phyloP scores from a whole-genome alignment of 2,113 vertebrate species.

The Festucalex cinctus region DNA sequence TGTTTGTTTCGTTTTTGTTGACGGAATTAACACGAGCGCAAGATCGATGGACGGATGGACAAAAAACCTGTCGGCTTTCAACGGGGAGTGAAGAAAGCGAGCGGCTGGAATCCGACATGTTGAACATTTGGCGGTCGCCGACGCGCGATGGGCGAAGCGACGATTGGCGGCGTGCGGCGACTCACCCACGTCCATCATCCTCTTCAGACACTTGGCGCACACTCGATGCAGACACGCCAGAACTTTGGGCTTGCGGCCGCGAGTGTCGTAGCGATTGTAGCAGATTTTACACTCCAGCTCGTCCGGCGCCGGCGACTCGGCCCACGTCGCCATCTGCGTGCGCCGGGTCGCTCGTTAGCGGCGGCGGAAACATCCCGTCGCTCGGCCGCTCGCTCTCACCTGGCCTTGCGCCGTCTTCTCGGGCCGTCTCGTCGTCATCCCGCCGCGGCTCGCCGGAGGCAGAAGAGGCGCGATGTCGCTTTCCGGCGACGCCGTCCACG shows the following conservation, averaged over 20 bases:
- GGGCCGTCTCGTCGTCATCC: constrained; percentile 39
- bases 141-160: no score
- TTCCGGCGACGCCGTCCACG: background rate
- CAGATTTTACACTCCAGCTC: constrained; percentile 87
- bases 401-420: constrained; percentile 44
- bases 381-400: constrained; percentile 38
- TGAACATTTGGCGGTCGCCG: no score
- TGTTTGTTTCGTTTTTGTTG: no score
- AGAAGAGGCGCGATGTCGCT: constrained; percentile 2
- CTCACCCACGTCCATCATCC: constrained; percentile 75
- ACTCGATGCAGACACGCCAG: constrained; percentile 80
- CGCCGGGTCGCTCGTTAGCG: background rate
- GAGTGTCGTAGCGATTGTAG: constrained; percentile 79
- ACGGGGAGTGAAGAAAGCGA: no score
- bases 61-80: no score
- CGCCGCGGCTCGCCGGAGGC: constrained; percentile 11
- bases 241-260: constrained; percentile 74
- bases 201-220: constrained; percentile 80
- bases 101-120: no score
- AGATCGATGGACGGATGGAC: no score
- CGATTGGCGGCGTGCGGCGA: background rate
- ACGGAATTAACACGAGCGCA: no score
- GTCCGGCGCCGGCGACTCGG: constrained; percentile 60
- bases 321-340: constrained; percentile 53
- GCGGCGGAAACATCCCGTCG: background rate